These are phyloP conservation scores for Bruchidius siliquastri DNA, from an alignment of 2,888 invertebrate genomes.

Conservation along the genomic window DNA sequence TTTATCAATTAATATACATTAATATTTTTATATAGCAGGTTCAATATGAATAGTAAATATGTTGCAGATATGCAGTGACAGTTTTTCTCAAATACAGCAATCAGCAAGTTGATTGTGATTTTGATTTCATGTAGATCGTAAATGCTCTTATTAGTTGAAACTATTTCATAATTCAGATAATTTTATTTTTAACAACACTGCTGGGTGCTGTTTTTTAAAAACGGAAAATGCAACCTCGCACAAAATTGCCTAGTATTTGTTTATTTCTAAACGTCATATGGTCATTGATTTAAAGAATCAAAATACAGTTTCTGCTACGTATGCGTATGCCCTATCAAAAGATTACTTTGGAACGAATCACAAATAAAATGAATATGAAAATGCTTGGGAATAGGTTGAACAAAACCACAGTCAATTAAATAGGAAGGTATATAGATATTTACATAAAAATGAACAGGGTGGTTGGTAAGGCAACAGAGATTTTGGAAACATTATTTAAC, in stretches of 20 bases:
- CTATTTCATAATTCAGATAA: no score
- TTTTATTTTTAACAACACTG: no score
- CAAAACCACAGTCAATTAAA: background rate
- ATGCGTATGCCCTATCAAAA: background rate
- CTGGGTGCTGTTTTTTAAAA: background rate
- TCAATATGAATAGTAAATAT: background rate
- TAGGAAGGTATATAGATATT: background rate
- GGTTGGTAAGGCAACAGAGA: background rate
- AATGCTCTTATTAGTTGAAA: no score
- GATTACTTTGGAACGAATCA: background rate
- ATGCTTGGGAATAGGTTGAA: background rate
- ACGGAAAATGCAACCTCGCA: background rate
- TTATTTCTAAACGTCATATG: background rate
- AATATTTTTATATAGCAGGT: background rate
- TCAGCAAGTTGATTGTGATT: background rate
- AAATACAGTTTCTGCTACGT: background rate
- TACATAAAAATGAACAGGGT: background rate
- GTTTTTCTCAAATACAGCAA: background rate
- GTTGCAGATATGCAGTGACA: background rate
- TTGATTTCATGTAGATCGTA: no score
- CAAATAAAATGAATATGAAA: background rate
- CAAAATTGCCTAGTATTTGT: background rate
- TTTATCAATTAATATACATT: background rate
- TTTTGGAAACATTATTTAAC: background rate
- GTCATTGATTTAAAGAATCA: background rate